Evolutionary conservation across 2,888 invertebrate genomes (phyloP).

Genomic region (Pterostichus madidus): DNA sequence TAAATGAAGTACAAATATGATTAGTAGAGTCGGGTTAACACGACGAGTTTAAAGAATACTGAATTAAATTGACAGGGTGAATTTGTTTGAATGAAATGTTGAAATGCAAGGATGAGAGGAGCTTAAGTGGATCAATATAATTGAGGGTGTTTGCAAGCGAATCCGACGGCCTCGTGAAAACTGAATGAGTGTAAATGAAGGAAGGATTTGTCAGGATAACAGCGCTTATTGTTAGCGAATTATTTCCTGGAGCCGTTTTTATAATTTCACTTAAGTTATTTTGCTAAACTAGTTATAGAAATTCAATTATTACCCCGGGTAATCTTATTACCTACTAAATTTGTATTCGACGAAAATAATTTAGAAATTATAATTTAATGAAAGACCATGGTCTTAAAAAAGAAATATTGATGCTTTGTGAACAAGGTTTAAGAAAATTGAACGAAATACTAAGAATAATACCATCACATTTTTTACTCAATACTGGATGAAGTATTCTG

Average conservation of each 20-base stretch:
- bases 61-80: conserved; percentile 50
- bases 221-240: conserved; percentile 14
- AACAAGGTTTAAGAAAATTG: too few relatives aligned
- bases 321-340: too few relatives aligned
- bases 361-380: too few relatives aligned
- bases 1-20: conserved; percentile 11
- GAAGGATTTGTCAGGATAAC: conserved; percentile 43
- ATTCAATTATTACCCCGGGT: too few relatives aligned
- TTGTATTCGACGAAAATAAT: too few relatives aligned
- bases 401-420: too few relatives aligned
- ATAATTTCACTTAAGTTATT: background rate
- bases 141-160: conserved; percentile 45
- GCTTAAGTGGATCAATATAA: conserved; percentile 53
- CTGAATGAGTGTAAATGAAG: conserved; percentile 33
- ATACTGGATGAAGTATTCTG: too few relatives aligned
- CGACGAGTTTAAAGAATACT: conserved; percentile 25
- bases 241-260: conserved; percentile 22
- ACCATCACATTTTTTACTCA: too few relatives aligned
- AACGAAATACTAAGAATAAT: too few relatives aligned
- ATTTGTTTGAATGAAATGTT: conserved; percentile 50
- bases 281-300: background rate
- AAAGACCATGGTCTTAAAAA: too few relatives aligned
- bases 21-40: conserved; percentile 23
- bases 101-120: conserved; percentile 40
- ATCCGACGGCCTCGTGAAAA: conserved; percentile 21